These are phyloP conservation scores for Heliconius himera DNA, from an alignment of 1,140 invertebrate genomes.

Conservation along the genomic window DNA sequence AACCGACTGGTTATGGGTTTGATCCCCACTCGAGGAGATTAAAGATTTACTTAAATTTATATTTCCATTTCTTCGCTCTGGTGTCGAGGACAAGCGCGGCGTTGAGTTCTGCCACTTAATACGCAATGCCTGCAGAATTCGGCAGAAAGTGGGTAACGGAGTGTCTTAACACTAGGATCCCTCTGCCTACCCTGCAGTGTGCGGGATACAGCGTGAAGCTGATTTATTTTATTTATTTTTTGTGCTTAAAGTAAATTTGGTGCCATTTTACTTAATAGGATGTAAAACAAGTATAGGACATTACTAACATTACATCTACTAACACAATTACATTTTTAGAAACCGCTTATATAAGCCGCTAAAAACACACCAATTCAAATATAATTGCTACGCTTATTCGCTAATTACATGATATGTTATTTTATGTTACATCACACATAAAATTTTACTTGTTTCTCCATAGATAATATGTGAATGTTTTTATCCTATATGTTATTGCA, in stretches of 20 bases:
- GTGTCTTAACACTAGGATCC: too few species aligned
- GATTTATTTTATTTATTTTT: too few species aligned
- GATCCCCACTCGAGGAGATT: too few species aligned
- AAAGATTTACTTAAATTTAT: too few species aligned
- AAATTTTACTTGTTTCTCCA: conserved; percentile 37
- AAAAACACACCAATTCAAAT: conserved; percentile 25
- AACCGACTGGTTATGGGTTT: too few species aligned
- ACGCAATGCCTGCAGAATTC: too few species aligned
- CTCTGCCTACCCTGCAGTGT: too few species aligned
- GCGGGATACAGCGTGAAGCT: too few species aligned
- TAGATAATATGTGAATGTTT: conserved; percentile 23
- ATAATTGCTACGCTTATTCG: conserved; percentile 36
- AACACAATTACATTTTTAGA: conserved; percentile 26
- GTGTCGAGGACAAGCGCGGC: too few species aligned
- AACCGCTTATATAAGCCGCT: conserved; percentile 24
- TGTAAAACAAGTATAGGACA: neutral
- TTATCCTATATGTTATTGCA: conserved; percentile 27
- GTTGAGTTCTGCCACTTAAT: too few species aligned
- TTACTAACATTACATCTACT: conserved; percentile 1
- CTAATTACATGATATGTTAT: conserved; percentile 38
- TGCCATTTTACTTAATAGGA: neutral
- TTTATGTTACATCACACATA: conserved; percentile 36
- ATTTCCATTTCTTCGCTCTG: too few species aligned
- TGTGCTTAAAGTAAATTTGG: neutral
- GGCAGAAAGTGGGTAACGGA: too few species aligned